Base-by-base conservation (phyloP, 1,140 invertebrate species). In the Apis dorsata region DNA sequence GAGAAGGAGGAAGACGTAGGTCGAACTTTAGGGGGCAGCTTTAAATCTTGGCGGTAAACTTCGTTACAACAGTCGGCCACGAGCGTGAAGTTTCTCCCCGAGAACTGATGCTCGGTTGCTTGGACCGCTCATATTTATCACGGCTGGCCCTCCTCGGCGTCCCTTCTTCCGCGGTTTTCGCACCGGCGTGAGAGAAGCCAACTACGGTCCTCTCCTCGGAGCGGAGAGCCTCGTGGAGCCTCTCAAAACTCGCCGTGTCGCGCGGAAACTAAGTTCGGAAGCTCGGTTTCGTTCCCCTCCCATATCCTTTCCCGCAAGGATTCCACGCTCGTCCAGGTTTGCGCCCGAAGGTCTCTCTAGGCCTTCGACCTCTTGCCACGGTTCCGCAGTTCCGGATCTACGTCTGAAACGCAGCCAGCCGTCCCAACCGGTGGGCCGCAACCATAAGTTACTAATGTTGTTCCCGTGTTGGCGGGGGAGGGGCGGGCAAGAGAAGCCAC, bases 361-460 rank as follows among this genome's bases (percentile, higher is more conserved):
- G 77, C 85, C 34, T 72, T 72, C 88, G 65, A 70, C 79, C 83
- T 85, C 72, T 85, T 65, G 81, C 84, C 76, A 86, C 84, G 66
- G 68, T 71, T 83, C 77, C 81, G 74, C 87, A 84, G 65, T 81
- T 74, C 68, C 79, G 82, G 80, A 69, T 74, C 75, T 65, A 69
- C 76, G 75, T 85, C 81, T 82, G 74, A 77, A 86, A 86, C 83
- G 81, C 86, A 87, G 75, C 87, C 74, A 83, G 83, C 86, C 89
- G 90, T 90, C 84, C 84, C 81, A 84, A 85, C 28, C 21, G 57
- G 88, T 90, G 91, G 89, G 85, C 92, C 90, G 83, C 92, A 91
- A 90, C 92, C 93, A 93, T 93, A 93, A 93, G 91, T 93, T 93
- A 93, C 92, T 93, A 93, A 93, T 93, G 93, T 93, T 92, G 91